Evolutionary conservation across 2,113 vertebrate species (phyloP).

Genomic region (Ranitomeya variabilis): DNA sequence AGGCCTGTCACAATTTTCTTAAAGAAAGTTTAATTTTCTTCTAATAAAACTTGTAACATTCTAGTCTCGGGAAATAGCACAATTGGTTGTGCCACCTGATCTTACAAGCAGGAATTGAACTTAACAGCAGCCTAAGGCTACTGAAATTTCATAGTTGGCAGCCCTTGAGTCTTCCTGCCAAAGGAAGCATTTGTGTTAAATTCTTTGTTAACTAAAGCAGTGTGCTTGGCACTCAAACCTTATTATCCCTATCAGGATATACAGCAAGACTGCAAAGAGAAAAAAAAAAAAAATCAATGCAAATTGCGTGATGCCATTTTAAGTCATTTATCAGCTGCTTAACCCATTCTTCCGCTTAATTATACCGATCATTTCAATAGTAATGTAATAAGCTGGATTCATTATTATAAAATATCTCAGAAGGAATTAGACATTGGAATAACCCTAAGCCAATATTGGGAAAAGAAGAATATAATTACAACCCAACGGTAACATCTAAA

Average conservation of each 20-base stretch:
- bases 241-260: conserved; percentile 53
- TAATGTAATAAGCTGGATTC: not conserved
- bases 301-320: conserved; percentile 30
- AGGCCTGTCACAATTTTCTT: conserved; percentile 46
- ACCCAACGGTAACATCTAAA: not conserved
- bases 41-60: conserved; percentile 57
- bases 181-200: conserved; percentile 56
- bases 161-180: conserved; percentile 55
- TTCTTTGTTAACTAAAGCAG: conserved; percentile 58
- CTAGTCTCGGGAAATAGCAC: conserved; percentile 56
- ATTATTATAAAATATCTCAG: not conserved
- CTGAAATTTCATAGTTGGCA: conserved; percentile 54
- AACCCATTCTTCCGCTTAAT: conserved; percentile 24
- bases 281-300: conserved; percentile 49
- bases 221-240: conserved; percentile 53
- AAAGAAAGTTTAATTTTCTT: conserved; percentile 55
- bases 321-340: conserved; percentile 38
- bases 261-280: conserved; percentile 30
- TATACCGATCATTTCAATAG: not conserved
- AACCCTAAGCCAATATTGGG: not conserved
- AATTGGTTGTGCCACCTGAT: conserved; percentile 55
- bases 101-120: conserved; percentile 58
- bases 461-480: not conserved
- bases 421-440: not conserved
- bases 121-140: conserved; percentile 57